Conservation (phyloP, 2,797 vertebrate genomes). For the Pachyuromys duprasi region DNA sequence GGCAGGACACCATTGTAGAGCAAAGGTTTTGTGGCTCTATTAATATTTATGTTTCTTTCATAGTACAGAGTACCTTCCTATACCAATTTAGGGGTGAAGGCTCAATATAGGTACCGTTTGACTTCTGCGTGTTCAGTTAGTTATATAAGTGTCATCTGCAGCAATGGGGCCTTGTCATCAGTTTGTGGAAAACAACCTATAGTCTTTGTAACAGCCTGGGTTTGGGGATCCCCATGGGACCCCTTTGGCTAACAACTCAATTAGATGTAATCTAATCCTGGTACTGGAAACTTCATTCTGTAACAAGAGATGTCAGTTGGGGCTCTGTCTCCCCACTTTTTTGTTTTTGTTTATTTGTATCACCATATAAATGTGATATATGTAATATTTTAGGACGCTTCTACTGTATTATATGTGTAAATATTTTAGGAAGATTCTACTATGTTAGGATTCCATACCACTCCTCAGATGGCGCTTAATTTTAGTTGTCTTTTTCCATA, state of each 20-base stretch:
- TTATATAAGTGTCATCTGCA: background rate
- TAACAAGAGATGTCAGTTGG: background rate
- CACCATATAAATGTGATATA: too few species aligned
- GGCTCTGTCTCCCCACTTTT: background rate
- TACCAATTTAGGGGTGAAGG: background rate
- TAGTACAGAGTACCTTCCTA: background rate
- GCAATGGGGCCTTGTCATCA: too few species aligned
- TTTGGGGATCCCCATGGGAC: too few species aligned
- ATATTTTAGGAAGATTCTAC: background rate
- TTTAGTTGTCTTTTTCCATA: background rate
- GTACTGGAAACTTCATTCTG: background rate
- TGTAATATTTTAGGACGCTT: too few species aligned
- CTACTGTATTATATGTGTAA: background rate
- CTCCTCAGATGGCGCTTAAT: background rate
- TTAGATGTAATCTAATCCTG: background rate
- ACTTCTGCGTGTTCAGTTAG: background rate
- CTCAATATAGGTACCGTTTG: background rate
- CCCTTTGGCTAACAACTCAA: too few species aligned
- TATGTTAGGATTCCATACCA: background rate
- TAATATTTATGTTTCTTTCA: background rate
- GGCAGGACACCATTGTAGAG: background rate
- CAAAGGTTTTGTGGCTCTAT: too few species aligned
- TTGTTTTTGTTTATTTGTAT: background rate
- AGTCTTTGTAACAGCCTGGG: too few species aligned
- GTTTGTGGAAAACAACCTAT: too few species aligned